Evolutionary conservation across 2,888 invertebrate species (phyloP).

Genomic region (Nemoura dubitans): DNA sequence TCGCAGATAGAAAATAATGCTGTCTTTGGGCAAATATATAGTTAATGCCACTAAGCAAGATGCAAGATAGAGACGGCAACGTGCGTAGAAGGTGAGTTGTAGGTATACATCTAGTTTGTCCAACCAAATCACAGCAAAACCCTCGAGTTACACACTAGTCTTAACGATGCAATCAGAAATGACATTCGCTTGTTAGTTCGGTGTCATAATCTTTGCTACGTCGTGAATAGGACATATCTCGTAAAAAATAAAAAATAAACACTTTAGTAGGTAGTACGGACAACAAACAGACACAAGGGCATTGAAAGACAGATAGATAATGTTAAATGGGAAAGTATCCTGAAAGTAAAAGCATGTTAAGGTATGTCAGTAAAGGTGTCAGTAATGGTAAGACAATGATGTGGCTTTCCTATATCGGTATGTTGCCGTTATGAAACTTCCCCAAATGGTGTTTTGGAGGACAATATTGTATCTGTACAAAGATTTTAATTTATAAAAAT

Average conservation of each 20-base stretch:
- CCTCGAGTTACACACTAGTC: neutral
- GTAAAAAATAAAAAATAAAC: no score
- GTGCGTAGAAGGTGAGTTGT: slow-evolving; percentile 1
- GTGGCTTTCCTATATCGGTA: neutral
- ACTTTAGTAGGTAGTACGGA: neutral
- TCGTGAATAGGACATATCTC: neutral
- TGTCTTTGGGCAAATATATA: neutral
- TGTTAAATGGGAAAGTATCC: neutral
- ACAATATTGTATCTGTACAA: no score
- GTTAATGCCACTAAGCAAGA: neutral
- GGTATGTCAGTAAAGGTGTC: neutral
- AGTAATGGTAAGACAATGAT: neutral
- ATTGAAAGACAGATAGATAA: neutral
- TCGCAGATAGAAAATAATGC: neutral
- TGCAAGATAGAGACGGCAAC: slow-evolving; percentile 7
- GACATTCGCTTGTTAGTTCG: neutral
- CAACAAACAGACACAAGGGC: neutral
- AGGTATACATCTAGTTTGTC: slow-evolving; percentile 10
- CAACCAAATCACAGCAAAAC: slow-evolving; percentile 25
- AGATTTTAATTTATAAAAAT: no score
- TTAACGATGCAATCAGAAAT: neutral
- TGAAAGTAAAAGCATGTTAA: neutral
- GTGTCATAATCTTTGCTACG: neutral
- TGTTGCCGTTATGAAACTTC: neutral
- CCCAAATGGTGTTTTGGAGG: no score